These are phyloP conservation scores for Aegotheles bennettii DNA, from an alignment of 2,113 vertebrate species.

Conservation along the genomic window DNA sequence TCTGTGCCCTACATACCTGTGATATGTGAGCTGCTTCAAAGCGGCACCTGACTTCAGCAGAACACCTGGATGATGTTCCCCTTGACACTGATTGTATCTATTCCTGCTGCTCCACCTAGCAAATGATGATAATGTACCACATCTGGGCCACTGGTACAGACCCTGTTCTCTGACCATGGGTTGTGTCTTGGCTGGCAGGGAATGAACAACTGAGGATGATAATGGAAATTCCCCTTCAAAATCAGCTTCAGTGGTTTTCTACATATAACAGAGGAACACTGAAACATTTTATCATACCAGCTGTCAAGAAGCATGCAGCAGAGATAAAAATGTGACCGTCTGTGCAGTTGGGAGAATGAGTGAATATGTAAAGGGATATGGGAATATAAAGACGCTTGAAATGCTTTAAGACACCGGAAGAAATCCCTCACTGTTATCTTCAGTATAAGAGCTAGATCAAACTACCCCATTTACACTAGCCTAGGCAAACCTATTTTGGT, in stretches of 20 bases:
- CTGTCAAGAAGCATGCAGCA: not conserved
- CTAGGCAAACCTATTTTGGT: not conserved
- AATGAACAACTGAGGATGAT: not conserved
- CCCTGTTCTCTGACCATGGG: not conserved
- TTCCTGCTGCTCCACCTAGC: not conserved
- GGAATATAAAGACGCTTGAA: not conserved
- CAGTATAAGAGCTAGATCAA: not conserved
- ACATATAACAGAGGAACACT: not conserved
- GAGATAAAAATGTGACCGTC: not conserved
- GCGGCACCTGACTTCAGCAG: not conserved
- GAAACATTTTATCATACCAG: not conserved
- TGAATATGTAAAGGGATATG: not conserved
- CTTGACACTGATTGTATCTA: not conserved
- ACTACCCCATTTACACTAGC: not conserved
- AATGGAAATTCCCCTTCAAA: not conserved
- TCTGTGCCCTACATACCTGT: fast-evolving
- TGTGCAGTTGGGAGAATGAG: not conserved
- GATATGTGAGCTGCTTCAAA: not conserved
- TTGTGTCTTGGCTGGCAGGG: not conserved
- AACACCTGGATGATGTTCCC: not conserved
- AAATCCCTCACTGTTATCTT: not conserved
- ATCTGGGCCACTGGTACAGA: not conserved
- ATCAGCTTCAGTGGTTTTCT: not conserved
- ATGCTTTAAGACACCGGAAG: not conserved
- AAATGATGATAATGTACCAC: not conserved